Evolutionary conservation across 1,140 invertebrate species (phyloP), one percentile per base, ranked within the genome.

Genomic region (Brachionus rubens): DNA sequence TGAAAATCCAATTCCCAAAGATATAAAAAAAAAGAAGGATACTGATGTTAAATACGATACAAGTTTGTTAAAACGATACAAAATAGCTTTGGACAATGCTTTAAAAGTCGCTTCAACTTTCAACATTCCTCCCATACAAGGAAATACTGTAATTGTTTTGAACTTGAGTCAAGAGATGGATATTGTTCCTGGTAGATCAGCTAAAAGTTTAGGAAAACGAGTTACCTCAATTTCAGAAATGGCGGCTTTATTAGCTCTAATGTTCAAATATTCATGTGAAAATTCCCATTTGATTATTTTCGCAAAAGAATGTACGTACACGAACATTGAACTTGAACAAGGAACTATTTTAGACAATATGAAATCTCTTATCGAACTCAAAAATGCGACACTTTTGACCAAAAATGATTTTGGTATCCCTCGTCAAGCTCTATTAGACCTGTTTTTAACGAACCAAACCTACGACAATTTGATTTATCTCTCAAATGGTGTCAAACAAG

Each of bases 241-340:
- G 40, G 81, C 80, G 14, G 68, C 84, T 6, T 70, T 86, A 52
- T 78, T 86, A 68, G 83, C 81, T 9, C 76, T 86, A 78, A 86
- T 86, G 85, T 86, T 83, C 77, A 83, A 84, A 77, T 82, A 84
- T 76, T 82, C 84, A 0, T 86, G 85, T 82, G 85, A 86, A 77
- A 80, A 83, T 7, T 82, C 83, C 77, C 78, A 80, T 21, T 62
- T 86, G 77, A 54, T 83, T 26, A 76, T 81, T 1, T 83, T 79
- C 68, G 72, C 80, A 14, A 24, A 36, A 52, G 65, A 1, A 24
- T 36, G 0, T 28, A 41, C 19, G 80, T 72, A 78, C 47, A 52
- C 46, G 4, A 67, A 43, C 12, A 79, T 83, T 5, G 68, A 81
- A 24, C 77, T 83, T 7, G 77, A 82, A 56, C 77, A 78, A 48